Evolutionary conservation across 2,888 invertebrate species (phyloP).

Genomic region (Lottia scabra): DNA sequence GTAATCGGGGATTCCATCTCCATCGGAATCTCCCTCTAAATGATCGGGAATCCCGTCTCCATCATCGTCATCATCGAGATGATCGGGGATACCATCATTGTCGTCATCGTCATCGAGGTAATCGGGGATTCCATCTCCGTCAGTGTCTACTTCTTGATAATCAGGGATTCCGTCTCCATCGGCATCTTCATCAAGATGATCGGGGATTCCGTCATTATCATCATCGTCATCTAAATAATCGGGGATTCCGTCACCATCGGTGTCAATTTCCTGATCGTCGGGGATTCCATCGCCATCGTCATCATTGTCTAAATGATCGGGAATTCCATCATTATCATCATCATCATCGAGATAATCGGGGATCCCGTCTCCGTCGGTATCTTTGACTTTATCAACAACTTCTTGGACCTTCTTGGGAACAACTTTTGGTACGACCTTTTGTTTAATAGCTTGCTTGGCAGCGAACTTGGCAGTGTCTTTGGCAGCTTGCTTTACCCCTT

Average conservation of each 20-base stretch:
- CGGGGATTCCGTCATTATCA: constrained; percentile 50
- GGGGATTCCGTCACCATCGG: constrained; percentile 42
- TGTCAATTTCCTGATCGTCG: constrained; percentile 37
- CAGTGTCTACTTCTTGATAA: constrained; percentile 43
- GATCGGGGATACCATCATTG: constrained; percentile 45
- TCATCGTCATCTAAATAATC: constrained; percentile 48
- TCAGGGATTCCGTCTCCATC: constrained; percentile 53
- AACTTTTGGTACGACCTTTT: constrained; percentile 13
- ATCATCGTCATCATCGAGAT: constrained; percentile 33
- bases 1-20: constrained; percentile 50
- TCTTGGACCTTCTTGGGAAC: background rate
- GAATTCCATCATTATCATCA: constrained; percentile 49
- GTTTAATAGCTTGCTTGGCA: background rate
- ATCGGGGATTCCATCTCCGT: constrained; percentile 57
- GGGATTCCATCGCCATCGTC: constrained; percentile 57
- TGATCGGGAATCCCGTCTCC: constrained; percentile 40
- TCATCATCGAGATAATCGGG: constrained; percentile 48
- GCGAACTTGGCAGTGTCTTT: background rate
- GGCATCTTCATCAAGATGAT: constrained; percentile 34
- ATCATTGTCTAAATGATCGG: constrained; percentile 37
- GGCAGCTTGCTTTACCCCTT: constrained; percentile 13
- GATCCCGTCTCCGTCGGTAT: constrained; percentile 46
- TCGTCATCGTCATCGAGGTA: constrained; percentile 46
- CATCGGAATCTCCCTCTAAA: constrained; percentile 43
- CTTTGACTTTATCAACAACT: constrained; percentile 31